Evolutionary conservation across 2,888 invertebrate genomes (phyloP), one percentile per base, ranked within the genome.

Genomic region (Himalopsyche tibetana): DNA sequence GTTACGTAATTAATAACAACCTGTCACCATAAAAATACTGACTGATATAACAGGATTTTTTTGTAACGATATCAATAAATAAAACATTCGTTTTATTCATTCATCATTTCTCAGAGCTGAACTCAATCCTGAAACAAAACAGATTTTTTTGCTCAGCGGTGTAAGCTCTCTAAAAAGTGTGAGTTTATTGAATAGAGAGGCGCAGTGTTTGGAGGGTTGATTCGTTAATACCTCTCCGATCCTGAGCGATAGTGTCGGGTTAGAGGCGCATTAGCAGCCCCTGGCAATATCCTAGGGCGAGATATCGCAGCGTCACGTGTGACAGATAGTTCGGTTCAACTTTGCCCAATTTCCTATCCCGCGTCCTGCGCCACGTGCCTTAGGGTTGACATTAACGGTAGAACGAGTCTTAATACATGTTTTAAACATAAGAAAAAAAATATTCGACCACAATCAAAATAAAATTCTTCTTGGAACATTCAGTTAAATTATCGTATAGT

Each of bases 291-390:
- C 84, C 87, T 63, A 19, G 63, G 82, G 42, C 80, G 63, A 80
- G 63, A 86, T 84, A 83, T 83, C 81, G 84, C 38, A 82, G 55
- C 80, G 86, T 86, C 86, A 86, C 84, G 74, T 69, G 82, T 87
- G 87, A 84, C 82, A 82, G 82, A 85, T 85, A 84, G 82, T 83
- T 82, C 51, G 36, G 69, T 55, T 55, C 56, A 87, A 80, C 80
- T 82, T 80, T 38, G 63, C 28, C 69, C 85, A 80, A 82, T 63
- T 55, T 83, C 80, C 82, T 80, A 63, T 63, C 1, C 28, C 63
- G 63, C 63, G 63, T 19, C 63, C 19, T 63, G 63, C 63, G 19
- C 63, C 63, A 63, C 63, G 4, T 63, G 19, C 8, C 4, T 4
- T 11, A 63, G 28, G 63, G 63, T 9, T 63, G 63, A 19, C 6